Conservation (phyloP, 2,888 invertebrate species). For the Willowsia nigromaculata region DNA sequence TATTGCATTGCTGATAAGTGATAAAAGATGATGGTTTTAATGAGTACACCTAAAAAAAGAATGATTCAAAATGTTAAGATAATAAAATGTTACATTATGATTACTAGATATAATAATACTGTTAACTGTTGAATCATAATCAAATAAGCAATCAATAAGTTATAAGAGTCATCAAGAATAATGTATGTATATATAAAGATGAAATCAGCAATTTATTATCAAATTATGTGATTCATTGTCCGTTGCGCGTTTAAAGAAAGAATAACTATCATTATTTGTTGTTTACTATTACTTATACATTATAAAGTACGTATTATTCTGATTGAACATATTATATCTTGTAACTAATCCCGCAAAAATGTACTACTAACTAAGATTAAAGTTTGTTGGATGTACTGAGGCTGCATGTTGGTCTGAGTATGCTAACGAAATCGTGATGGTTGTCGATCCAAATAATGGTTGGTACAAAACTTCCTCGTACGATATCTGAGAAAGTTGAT, state of each 20-base stretch:
- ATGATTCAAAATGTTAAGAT: neutral
- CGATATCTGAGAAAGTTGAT: constrained; percentile 24
- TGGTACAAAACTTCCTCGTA: constrained; percentile 12
- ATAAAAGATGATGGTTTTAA: constrained; percentile 7
- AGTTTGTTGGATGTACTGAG: neutral
- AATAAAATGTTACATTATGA: constrained; percentile 9
- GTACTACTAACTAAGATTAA: neutral
- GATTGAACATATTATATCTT: constrained; percentile 25
- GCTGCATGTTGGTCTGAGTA: neutral
- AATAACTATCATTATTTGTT: constrained; percentile 34
- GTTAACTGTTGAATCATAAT: constrained; percentile 31
- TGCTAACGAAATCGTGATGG: constrained; percentile 50
- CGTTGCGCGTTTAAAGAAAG: constrained; percentile 58
- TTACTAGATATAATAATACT: neutral
- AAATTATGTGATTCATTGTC: constrained; percentile 72
- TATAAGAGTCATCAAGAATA: neutral
- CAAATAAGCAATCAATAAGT: constrained; percentile 33
- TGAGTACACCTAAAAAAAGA: neutral
- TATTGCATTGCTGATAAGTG: neutral
- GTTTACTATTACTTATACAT: constrained; percentile 29
- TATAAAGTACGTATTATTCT: constrained; percentile 26
- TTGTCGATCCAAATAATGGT: constrained; percentile 40
- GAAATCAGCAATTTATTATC: constrained; percentile 67
- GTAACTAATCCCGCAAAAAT: constrained; percentile 6
- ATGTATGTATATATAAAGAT: neutral